These are phyloP conservation scores for Sphaerophoria rueppellii DNA, from an alignment of 2,888 invertebrate species.

Conservation along the genomic window DNA sequence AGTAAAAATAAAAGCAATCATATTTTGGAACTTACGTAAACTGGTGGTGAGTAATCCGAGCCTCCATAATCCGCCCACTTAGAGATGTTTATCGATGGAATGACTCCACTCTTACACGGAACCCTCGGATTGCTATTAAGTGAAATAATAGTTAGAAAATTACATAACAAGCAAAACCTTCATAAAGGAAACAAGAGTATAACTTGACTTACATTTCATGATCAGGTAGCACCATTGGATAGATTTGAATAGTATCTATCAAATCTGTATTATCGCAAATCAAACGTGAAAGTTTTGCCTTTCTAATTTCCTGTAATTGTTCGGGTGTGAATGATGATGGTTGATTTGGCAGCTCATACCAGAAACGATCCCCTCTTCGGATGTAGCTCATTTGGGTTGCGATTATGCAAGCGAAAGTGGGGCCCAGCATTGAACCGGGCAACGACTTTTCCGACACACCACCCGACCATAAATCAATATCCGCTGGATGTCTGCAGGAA, in stretches of 20 bases:
- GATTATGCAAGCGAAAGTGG: constrained; percentile 96
- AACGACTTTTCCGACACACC: constrained; percentile 95
- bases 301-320: constrained; percentile 92
- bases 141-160: constrained; percentile 22
- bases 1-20: not conserved
- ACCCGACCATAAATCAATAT: constrained; percentile 97
- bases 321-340: constrained; percentile 95
- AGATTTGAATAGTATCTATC: constrained; percentile 94
- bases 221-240: constrained; percentile 95
- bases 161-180: constrained; percentile 6
- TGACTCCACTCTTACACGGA: constrained; percentile 93
- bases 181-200: not conserved
- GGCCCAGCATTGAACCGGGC: constrained; percentile 95
- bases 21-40: constrained; percentile 86
- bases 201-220: constrained; percentile 91
- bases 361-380: constrained; percentile 95
- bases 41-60: constrained; percentile 83
- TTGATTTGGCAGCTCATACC: constrained; percentile 96
- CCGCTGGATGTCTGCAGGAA: constrained; percentile 89
- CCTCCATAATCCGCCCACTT: constrained; percentile 93
- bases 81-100: constrained; percentile 93
- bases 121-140: constrained; percentile 92
- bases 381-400: constrained; percentile 96
- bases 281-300: constrained; percentile 90
- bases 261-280: constrained; percentile 97